Percentiles rank a stretch among this genome's conserved stretches.
These are phyloP conservation scores for Sciaenops ocellatus DNA, from an alignment of 2,797 vertebrate species.

Conservation along the genomic window DNA sequence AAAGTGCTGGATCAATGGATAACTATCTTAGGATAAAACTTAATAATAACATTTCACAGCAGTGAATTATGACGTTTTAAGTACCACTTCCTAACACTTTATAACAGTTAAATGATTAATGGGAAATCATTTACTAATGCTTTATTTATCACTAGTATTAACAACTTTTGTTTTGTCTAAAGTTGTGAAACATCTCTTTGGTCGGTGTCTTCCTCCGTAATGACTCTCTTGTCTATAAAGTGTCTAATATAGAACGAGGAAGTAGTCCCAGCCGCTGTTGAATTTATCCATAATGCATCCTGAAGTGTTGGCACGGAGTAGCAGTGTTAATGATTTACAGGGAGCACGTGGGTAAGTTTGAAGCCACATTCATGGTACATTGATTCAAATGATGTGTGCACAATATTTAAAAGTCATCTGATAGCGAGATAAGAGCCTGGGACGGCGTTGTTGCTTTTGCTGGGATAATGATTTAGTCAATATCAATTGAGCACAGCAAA, in stretches of 20 bases:
- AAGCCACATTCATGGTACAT: conserved; percentile 3
- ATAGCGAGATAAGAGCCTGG: conserved; percentile 62
- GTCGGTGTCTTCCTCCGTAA: neutral
- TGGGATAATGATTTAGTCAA: conserved; percentile 67
- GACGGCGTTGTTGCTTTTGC: conserved; percentile 9
- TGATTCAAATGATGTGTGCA: conserved; percentile 58
- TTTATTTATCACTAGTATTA: neutral
- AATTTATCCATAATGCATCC: neutral
- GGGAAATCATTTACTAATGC: neutral
- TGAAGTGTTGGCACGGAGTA: conserved; percentile 10
- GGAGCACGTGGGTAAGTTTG: neutral
- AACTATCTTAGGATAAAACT: neutral
- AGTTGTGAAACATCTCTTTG: neutral
- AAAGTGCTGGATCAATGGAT: neutral
- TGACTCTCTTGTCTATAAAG: neutral
- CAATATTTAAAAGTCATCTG: conserved; percentile 74
- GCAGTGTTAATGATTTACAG: conserved; percentile 38
- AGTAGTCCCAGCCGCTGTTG: neutral
- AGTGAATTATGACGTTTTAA: neutral
- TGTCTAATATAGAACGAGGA: neutral
- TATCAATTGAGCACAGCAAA: conserved; percentile 69
- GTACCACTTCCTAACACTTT: neutral
- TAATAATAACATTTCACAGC: too few species aligned
- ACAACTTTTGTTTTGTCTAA: too few species aligned
- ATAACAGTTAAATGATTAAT: neutral